A percentile compares a stretch with the other conserved stretches of the same genome.
Evolutionary conservation across 1,140 invertebrate genomes (phyloP).

Genomic region (Harlomillsia oculata): DNA sequence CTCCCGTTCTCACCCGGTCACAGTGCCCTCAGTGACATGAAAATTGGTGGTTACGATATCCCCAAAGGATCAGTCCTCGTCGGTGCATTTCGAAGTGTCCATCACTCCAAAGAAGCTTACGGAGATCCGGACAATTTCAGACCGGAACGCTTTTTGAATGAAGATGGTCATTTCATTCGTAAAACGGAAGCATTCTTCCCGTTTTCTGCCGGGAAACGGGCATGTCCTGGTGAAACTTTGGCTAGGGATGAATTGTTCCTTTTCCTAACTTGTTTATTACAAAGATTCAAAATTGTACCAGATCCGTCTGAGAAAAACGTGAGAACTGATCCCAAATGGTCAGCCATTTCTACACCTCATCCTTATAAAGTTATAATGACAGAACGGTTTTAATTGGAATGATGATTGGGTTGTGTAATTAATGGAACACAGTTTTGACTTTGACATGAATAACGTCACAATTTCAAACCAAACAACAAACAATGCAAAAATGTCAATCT

Average conservation of each 20-base stretch:
- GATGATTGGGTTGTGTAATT: no score
- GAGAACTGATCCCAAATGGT: neutral
- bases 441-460: no score
- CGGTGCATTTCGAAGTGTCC: constrained; percentile 41
- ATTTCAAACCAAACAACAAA: no score
- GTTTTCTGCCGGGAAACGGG: constrained; percentile 24
- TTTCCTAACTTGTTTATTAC: constrained; percentile 36
- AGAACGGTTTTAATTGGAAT: no score
- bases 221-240: constrained; percentile 37
- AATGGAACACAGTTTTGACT: no score
- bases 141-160: constrained; percentile 43
- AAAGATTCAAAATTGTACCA: constrained; percentile 19
- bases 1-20: constrained; percentile 68
- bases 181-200: constrained; percentile 15
- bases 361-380: no score
- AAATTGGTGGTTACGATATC: constrained; percentile 52
- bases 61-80: constrained; percentile 40
- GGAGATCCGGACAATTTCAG: constrained; percentile 41
- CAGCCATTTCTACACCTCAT: neutral
- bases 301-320: constrained; percentile 7
- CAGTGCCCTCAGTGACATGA: constrained; percentile 59
- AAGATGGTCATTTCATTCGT: neutral
- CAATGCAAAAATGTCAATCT: no score
- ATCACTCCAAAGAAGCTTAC: constrained; percentile 41
- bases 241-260: constrained; percentile 37